These are phyloP conservation scores for Onthophagus taurus DNA, from an alignment of 1,140 invertebrate genomes.

Conservation along the genomic window DNA sequence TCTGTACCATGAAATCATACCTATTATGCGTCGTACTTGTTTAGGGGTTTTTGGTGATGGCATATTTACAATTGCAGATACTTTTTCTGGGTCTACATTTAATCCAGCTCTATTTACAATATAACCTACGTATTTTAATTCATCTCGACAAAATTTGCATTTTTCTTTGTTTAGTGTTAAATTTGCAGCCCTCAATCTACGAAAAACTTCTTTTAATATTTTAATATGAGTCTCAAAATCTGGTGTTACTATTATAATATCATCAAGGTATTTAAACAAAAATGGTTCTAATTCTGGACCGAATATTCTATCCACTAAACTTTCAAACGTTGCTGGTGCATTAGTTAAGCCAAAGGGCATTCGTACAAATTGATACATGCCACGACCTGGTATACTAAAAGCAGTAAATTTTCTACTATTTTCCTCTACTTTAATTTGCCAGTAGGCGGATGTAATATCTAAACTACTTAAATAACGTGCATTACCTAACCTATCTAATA, in stretches of 20 bases:
- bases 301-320: no score
- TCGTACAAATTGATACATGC: no score
- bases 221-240: background rate
- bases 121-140: slow-evolving; percentile 31
- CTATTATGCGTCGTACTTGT: slow-evolving; percentile 34
- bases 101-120: slow-evolving; percentile 28
- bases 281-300: no score
- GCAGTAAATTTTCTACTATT: no score
- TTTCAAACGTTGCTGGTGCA: no score
- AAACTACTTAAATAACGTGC: no score
- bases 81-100: slow-evolving; percentile 24
- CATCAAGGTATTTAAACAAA: no score
- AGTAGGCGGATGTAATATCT: no score
- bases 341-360: no score
- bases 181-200: background rate
- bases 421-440: no score
- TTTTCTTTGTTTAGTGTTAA: background rate
- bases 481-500: no score
- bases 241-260: background rate
- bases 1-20: slow-evolving; percentile 38
- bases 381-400: no score
- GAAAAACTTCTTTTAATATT: background rate
- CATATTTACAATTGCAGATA: slow-evolving; percentile 27
- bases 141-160: background rate
- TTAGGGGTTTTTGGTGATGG: slow-evolving; percentile 16